Conservation (phyloP, 2,888 invertebrate genomes). For the Mesorhabditis sp. region DNA sequence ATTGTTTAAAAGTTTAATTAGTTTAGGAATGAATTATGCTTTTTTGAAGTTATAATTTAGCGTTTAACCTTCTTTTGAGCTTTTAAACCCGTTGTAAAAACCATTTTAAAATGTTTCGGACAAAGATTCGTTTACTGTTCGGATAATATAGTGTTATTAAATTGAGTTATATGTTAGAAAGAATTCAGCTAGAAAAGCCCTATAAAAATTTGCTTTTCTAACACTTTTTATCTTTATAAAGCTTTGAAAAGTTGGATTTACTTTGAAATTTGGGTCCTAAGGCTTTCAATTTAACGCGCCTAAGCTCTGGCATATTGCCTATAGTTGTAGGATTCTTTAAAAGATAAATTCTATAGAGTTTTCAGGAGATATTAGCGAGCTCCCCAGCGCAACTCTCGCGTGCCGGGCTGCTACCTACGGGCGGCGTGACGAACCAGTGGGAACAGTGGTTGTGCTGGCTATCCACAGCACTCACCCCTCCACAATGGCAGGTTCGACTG, state of each 20-base stretch:
- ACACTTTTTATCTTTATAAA: no score
- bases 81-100: no score
- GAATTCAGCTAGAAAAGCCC: no score
- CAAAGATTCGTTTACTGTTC: no score
- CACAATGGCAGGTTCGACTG: slow-evolving; percentile 31
- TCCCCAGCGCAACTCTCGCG: slow-evolving; percentile 29
- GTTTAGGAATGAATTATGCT: no score
- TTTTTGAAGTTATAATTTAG: no score
- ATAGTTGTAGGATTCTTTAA: background rate
- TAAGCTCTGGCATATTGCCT: background rate
- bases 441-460: slow-evolving; percentile 34
- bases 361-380: slow-evolving; percentile 28
- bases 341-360: slow-evolving; percentile 5
- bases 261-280: background rate
- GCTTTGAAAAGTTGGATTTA: background rate
- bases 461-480: slow-evolving; percentile 28
- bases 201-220: no score
- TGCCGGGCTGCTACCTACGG: slow-evolving; percentile 7
- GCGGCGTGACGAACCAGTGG: slow-evolving; percentile 22
- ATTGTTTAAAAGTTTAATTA: no score
- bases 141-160: no score
- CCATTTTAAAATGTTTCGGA: no score
- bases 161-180: no score
- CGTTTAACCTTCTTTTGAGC: no score
- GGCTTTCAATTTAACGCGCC: background rate